Base-by-base conservation (phyloP, 2,113 vertebrate species). In the Rostratula benghalensis region DNA sequence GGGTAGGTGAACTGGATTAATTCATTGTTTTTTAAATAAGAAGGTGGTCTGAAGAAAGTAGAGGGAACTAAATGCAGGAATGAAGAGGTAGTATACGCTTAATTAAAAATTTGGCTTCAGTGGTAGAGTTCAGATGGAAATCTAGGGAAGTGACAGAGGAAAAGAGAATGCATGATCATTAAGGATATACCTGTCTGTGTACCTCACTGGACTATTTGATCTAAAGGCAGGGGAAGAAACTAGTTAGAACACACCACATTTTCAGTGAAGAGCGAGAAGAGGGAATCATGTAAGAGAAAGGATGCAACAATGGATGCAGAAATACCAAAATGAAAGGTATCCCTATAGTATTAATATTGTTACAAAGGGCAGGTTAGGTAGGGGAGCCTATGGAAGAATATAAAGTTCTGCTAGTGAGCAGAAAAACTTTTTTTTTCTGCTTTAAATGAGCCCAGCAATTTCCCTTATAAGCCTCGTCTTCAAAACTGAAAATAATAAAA, bases 291-390 rank as follows among this genome's bases (percentile, higher is more conserved):
- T 43, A 23, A 87, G 23, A 57, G 75, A 81, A 30, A 75, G 41
- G 19, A 56, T 78, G 83, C 22, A n/a, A 46, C n/a, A 51, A 10
- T 30, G 35, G 37, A 68, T 83, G 7, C 48, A 93, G 74, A 82
- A 64, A 65, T 48, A 37, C 23, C 27, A 12, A 57, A 63, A 69
- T 31, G 27, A 76, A 69, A 79, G 18, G 48, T 8, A 33, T 64
- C 0, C 0, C 39, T 68, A 2, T 4, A 12, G 56, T 39, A 18
- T 8, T 43, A 20, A 35, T 33, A 31, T 4, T 76, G 57, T 56
- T 85, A 35, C 48, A 76, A 78, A 79, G 4, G 2, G 21, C 33
- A 80, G 2, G 9, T 51, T 64, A 33, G 30, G 5, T 70, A 41
- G 46, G 24, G 37, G 7, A 88, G 39, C 19, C 51, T 46, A 4